Evolutionary conservation across 2,113 vertebrate species (phyloP).

Genomic region (Eurystomus gularis): DNA sequence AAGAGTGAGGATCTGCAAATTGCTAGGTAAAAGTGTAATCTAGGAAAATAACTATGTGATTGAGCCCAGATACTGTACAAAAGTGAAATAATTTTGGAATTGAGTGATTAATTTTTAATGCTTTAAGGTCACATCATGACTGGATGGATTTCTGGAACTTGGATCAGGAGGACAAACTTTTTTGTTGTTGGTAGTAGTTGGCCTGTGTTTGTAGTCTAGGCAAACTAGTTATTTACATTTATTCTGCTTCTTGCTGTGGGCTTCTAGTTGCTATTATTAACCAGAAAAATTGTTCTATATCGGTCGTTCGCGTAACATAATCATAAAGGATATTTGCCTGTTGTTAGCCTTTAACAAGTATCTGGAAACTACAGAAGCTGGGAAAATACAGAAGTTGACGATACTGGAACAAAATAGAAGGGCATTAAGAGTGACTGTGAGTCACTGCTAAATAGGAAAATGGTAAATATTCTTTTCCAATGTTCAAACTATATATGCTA

Average conservation of each 20-base stretch:
- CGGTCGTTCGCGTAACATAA: background rate
- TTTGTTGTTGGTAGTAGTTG: background rate
- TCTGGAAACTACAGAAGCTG: background rate
- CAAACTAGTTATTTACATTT: background rate
- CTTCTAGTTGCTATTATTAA: background rate
- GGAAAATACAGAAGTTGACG: background rate
- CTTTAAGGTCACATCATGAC: background rate
- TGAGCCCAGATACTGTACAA: background rate
- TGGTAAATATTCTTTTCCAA: background rate
- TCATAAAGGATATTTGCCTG: rapidly evolving
- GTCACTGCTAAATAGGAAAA: background rate
- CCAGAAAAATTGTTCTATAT: background rate
- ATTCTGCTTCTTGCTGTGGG: background rate
- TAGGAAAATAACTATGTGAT: background rate
- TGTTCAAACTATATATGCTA: background rate
- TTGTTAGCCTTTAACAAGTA: background rate
- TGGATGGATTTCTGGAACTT: background rate
- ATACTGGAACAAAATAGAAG: background rate
- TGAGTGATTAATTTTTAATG: background rate
- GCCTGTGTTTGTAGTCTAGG: background rate
- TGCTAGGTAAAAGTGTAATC: background rate
- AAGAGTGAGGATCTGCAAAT: background rate
- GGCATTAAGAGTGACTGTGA: background rate
- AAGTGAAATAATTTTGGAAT: background rate
- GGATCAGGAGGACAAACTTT: background rate